These are phyloP conservation scores for Sphyrna mokarran DNA, from an alignment of 2,113 vertebrate genomes.

Conservation along the genomic window DNA sequence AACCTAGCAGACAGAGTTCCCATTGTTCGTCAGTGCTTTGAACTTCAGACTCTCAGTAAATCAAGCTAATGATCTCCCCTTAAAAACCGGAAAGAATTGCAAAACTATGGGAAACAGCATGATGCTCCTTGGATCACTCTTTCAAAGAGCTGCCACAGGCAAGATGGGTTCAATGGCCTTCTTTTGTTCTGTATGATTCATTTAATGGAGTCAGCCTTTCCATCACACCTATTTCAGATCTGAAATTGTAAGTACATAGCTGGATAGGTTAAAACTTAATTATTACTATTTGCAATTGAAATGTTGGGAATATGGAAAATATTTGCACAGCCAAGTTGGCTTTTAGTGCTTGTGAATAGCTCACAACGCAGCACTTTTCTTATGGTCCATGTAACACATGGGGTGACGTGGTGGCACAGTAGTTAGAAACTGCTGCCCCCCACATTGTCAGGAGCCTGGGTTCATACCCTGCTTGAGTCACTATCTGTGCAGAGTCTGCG, in stretches of 20 bases:
- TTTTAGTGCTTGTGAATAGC: neutral
- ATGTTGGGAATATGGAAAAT: neutral
- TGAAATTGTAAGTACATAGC: neutral
- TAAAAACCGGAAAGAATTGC: neutral
- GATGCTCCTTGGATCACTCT: neutral
- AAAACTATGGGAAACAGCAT: neutral
- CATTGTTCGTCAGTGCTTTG: neutral
- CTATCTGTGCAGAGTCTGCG: too few relatives aligned
- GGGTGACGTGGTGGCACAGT: too few relatives aligned
- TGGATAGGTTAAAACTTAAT: neutral
- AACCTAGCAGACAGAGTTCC: neutral
- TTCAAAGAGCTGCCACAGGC: neutral
- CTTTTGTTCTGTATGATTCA: neutral
- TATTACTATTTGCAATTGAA: neutral
- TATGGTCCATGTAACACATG: neutral
- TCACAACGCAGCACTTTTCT: neutral
- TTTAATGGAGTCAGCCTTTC: neutral
- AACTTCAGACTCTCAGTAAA: neutral
- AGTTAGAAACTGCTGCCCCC: too few relatives aligned
- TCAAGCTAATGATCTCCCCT: neutral
- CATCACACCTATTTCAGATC: neutral
- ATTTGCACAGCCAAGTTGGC: neutral
- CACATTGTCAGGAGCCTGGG: too few relatives aligned
- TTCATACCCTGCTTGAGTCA: too few relatives aligned
- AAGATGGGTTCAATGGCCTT: neutral